Conservation (phyloP, 2,113 vertebrate species). For the Meriones unguiculatus region DNA sequence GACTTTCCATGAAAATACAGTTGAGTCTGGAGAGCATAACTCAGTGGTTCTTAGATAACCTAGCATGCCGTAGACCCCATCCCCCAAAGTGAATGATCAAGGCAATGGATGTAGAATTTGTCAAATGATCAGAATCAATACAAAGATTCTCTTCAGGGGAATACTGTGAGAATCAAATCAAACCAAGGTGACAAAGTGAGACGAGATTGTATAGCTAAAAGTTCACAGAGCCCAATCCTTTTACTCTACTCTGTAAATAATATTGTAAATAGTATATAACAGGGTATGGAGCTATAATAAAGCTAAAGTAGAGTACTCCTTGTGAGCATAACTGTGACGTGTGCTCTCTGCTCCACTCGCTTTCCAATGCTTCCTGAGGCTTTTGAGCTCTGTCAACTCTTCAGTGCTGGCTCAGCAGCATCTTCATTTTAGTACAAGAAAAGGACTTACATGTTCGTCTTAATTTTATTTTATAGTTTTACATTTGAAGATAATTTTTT, state of each 20-base stretch:
- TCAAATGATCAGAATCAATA: not conserved
- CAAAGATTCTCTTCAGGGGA: conserved; percentile 30
- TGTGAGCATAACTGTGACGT: not conserved
- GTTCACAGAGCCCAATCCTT: conserved; percentile 22
- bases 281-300: not conserved
- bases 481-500: not conserved
- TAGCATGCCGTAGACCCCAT: too few relatives aligned
- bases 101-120: not conserved
- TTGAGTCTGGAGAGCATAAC: not conserved
- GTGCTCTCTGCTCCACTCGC: not conserved
- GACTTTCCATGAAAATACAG: not conserved
- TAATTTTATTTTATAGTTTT: not conserved
- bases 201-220: conserved; percentile 18
- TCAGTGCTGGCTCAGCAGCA: conserved; percentile 19
- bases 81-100: not conserved
- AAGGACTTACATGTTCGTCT: conserved; percentile 5
- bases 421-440: conserved; percentile 40
- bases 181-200: not conserved
- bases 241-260: conserved; percentile 17
- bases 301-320: not conserved
- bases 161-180: conserved; percentile 49
- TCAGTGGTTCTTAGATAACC: not conserved
- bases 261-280: conserved; percentile 5
- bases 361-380: not conserved
- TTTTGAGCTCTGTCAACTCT: not conserved